These are phyloP conservation scores for Tribolium freemani DNA, from an alignment of 2,888 invertebrate genomes.

Conservation along the genomic window DNA sequence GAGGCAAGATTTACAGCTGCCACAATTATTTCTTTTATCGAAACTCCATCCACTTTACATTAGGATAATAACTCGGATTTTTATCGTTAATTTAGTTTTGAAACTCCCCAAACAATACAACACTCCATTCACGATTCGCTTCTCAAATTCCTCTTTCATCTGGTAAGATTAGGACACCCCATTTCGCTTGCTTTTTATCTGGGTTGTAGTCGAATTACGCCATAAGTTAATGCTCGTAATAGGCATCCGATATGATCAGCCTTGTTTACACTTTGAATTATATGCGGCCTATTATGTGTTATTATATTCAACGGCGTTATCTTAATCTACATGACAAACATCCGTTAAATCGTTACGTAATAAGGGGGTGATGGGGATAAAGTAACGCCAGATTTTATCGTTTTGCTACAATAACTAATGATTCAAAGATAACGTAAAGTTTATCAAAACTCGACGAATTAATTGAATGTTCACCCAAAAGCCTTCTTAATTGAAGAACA, in stretches of 20 bases:
- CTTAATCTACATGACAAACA: slow-evolving; percentile 60
- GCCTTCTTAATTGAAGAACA: slow-evolving; percentile 46
- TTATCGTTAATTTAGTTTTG: slow-evolving; percentile 31
- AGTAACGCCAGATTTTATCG: slow-evolving; percentile 27
- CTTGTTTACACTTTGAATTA: slow-evolving; percentile 50
- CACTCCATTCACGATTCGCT: slow-evolving; percentile 12
- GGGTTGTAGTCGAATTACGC: slow-evolving; percentile 28
- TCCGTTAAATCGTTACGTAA: slow-evolving; percentile 62
- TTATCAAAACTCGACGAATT: slow-evolving; percentile 36
- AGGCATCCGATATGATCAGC: slow-evolving; percentile 37
- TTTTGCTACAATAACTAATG: slow-evolving; percentile 4
- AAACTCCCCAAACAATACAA: slow-evolving; percentile 23
- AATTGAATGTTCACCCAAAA: slow-evolving; percentile 48
- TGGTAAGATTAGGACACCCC: slow-evolving; percentile 29
- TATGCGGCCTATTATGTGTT: slow-evolving; percentile 50
- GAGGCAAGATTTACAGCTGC: slow-evolving; percentile 61
- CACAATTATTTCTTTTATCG: slow-evolving; percentile 59
- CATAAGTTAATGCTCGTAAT: slow-evolving; percentile 39
- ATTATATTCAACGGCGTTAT: slow-evolving; percentile 57
- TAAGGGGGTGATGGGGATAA: slow-evolving; percentile 52
- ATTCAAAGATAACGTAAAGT: slow-evolving; percentile 36
- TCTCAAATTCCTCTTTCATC: slow-evolving; percentile 26
- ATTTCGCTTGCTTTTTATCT: slow-evolving; percentile 33
- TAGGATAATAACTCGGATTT: slow-evolving; percentile 22
- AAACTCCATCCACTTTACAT: slow-evolving; percentile 26